phyloP scores from a whole-genome alignment of 2,113 vertebrate genomes.

The Pseudopodoces humilis region DNA sequence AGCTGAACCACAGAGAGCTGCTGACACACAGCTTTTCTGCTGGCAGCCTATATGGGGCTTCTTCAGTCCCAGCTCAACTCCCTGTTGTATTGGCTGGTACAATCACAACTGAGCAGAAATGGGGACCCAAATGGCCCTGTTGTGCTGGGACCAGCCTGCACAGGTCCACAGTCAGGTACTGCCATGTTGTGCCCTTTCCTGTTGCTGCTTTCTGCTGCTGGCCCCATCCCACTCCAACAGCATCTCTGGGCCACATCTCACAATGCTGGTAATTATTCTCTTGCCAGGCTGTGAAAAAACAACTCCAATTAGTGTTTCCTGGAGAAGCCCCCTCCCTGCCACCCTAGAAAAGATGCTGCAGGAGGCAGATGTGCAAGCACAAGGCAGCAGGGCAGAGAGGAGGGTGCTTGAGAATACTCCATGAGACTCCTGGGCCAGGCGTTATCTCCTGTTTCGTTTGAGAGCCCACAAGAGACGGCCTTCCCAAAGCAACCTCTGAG shows the following conservation, averaged over 20 bases:
- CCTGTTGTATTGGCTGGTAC: neutral
- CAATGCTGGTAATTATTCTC: neutral
- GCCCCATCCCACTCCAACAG: neutral
- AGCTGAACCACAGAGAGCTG: neutral
- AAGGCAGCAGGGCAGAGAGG: neutral
- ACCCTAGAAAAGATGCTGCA: neutral
- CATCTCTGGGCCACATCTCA: neutral
- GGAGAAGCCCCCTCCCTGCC: neutral
- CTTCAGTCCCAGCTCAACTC: neutral
- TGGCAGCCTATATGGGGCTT: neutral
- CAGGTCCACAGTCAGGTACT: accelerated
- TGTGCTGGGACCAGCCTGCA: neutral
- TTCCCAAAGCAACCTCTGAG: slow-evolving; percentile 81
- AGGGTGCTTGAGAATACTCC: neutral
- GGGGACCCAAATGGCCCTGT: neutral
- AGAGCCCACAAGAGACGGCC: slow-evolving; percentile 75
- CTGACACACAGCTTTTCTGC: neutral
- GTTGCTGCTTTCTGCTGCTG: neutral
- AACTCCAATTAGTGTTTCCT: slow-evolving; percentile 42
- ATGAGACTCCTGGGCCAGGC: slow-evolving; percentile 49
- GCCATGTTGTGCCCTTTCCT: neutral
- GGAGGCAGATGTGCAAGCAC: slow-evolving; percentile 67
- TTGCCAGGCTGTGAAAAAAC: slow-evolving; percentile 68
- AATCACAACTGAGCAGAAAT: neutral
- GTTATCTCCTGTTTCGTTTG: slow-evolving; percentile 79